Evolutionary conservation across 1,140 invertebrate species (phyloP).

Genomic region (Adelges cooleyi): DNA sequence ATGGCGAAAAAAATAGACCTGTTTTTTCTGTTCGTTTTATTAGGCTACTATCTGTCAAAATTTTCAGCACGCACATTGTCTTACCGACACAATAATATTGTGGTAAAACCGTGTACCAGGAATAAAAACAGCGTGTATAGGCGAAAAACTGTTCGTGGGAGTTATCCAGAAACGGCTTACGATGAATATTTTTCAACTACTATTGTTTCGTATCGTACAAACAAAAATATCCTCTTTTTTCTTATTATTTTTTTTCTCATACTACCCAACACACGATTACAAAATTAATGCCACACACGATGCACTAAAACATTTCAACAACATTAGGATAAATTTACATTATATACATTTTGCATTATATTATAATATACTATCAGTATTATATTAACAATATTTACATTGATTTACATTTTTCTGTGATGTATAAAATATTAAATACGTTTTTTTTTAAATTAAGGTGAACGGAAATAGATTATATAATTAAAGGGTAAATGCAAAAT

Average conservation of each 20-base stretch:
- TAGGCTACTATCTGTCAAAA: background rate
- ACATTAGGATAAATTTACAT: too few species aligned
- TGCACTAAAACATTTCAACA: too few species aligned
- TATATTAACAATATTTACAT: too few species aligned
- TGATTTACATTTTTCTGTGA: too few species aligned
- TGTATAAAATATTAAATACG: too few species aligned
- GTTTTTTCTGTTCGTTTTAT: background rate
- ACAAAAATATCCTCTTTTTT: background rate
- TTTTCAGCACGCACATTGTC: conserved; percentile 12
- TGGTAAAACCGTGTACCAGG: background rate
- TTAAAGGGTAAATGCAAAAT: too few species aligned
- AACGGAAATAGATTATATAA: too few species aligned
- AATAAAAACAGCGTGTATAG: conserved; percentile 20
- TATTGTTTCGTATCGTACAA: conserved; percentile 19
- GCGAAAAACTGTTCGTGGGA: conserved; percentile 23
- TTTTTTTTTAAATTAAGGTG: too few species aligned
- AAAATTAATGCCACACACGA: conserved; percentile 13
- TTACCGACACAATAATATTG: background rate
- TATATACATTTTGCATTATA: too few species aligned
- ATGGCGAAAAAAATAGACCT: too few species aligned
- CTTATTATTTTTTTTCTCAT: background rate
- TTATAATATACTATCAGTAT: too few species aligned
- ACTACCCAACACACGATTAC: background rate
- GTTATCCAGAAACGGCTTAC: conserved; percentile 22
- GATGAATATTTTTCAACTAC: conserved; percentile 8